Percentiles rank a stretch among this genome's conserved stretches.
Evolutionary conservation across 2,797 vertebrate species (phyloP).

Genomic region (Xenops minutus): DNA sequence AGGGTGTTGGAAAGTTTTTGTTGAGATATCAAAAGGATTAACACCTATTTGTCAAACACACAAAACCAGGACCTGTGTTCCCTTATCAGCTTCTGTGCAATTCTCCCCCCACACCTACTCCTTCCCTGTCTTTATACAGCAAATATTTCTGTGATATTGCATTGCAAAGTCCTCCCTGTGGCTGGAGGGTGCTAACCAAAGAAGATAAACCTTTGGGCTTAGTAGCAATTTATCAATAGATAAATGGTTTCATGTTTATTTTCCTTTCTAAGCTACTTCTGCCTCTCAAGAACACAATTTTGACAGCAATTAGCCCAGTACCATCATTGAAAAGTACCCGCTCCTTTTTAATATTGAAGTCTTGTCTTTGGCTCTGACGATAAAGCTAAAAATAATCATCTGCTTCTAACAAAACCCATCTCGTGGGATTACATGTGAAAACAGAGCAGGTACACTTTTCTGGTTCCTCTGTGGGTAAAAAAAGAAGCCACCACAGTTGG

Average conservation of each 20-base stretch:
- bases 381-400: conserved; percentile 6
- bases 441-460: background rate
- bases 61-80: background rate
- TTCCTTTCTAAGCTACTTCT: background rate
- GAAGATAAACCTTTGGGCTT: background rate
- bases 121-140: background rate
- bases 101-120: background rate
- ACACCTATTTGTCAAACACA: background rate
- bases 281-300: background rate
- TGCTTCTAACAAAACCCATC: background rate
- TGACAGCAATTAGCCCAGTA: conserved; percentile 29
- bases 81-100: background rate
- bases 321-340: background rate
- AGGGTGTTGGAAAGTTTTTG: background rate
- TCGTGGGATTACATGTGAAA: background rate
- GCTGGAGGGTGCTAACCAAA: background rate
- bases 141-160: background rate
- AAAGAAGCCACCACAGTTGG: background rate
- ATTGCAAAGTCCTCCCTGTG: background rate
- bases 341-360: background rate
- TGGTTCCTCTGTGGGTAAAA: background rate
- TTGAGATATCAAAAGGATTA: background rate
- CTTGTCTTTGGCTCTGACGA: background rate
- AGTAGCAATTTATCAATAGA: background rate
- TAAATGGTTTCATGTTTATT: background rate